Base-by-base conservation (phyloP, 1,140 invertebrate species). In the Scaptomyza pallida region DNA sequence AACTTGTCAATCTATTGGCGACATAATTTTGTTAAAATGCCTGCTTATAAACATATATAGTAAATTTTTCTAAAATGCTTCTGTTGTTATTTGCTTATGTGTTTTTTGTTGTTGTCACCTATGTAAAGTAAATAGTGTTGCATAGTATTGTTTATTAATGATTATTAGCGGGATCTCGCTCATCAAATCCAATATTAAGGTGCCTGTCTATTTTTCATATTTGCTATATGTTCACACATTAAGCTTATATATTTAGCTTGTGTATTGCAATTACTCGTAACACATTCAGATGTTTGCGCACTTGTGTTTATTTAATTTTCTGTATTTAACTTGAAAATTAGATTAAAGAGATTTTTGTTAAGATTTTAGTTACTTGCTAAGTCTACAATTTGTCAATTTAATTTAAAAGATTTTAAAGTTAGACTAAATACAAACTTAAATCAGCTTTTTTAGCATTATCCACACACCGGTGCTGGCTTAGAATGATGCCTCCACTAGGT, bases 401-500 rank as follows among this genome's bases (percentile, higher is more conserved):
- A 75, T 78, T 88, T 82, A 82, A 88, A 88, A 88, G 82, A 75
- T 72, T 83, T 89, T 86, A 51, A 86, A 86, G 82, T 88, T 72
- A 72, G 65, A 82, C 82, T 77, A 63, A 69, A 72, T 52, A 47
- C 82, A 81, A 78, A 68, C 69, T 57, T 82, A 82, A 83, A 75
- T 88, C 74, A 75, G 45, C 41, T 17, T 48, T 33, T 26, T 65
- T 33, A 21, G 30, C 59, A 37, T 54, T 54, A 41, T 67, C 54
- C 35, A 47, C 43, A 15, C 37, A 48, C 43, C 50, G 21, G 6
- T 35, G 61, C 54, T 61, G 52, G 64, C 71, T 90, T 89, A 91
- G 93, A 96, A 96, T 51, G 95, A 96, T 78, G 95, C 95, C 92
- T 96, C 95, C 80, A 96, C 95, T 82, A 96, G 93, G 92, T 96